Percentiles rank a stretch among this genome's conserved stretches.
Evolutionary conservation across 2,888 invertebrate genomes (phyloP).

Genomic region (Pollenia amentaria): DNA sequence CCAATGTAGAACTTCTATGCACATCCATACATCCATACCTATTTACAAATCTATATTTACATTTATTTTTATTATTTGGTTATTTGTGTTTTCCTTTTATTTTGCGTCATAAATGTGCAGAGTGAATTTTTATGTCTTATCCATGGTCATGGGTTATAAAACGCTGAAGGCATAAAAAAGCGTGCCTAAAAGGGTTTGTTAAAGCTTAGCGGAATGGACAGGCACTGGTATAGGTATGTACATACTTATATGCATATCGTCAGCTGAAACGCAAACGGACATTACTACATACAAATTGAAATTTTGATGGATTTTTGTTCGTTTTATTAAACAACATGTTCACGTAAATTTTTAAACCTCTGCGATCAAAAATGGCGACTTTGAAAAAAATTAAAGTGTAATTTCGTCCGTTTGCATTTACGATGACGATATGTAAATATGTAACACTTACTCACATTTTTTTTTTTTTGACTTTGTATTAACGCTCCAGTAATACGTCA

Average conservation of each 20-base stretch:
- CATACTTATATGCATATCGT: background rate
- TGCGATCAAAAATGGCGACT: too few species aligned
- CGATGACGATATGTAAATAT: background rate
- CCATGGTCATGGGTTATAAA: constrained; percentile 71
- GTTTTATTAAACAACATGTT: too few species aligned
- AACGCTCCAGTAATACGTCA: background rate
- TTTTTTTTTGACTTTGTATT: background rate
- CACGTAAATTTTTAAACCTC: background rate
- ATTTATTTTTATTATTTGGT: background rate
- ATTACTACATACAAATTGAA: too few species aligned
- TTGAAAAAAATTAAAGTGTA: too few species aligned
- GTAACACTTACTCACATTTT: background rate
- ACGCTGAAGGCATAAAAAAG: constrained; percentile 63
- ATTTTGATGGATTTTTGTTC: too few species aligned
- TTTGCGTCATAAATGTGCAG: constrained; percentile 61
- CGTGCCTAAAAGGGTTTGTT: constrained; percentile 67
- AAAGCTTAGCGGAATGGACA: constrained; percentile 54
- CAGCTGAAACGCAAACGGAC: background rate
- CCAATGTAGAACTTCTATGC: background rate
- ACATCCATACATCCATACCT: background rate
- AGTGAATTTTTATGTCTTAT: constrained; percentile 62
- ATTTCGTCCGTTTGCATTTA: background rate
- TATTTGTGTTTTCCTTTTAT: constrained; percentile 28
- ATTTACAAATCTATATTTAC: background rate
- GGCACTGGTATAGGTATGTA: background rate